phyloP scores from a whole-genome alignment of 53 echinoderm and acorn worm species.

The Holothuria leucospilota region DNA sequence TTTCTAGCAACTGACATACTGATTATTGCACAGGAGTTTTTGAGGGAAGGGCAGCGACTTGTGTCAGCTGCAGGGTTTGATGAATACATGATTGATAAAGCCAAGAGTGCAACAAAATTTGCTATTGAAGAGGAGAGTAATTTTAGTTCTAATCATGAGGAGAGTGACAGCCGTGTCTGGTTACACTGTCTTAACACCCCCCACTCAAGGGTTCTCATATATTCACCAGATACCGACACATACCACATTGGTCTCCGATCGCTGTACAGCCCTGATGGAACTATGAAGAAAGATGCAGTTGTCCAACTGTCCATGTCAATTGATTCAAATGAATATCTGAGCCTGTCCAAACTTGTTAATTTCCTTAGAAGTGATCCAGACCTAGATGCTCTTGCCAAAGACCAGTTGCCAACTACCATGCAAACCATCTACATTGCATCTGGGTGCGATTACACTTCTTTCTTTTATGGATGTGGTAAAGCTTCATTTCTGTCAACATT shows the following conservation, averaged over 20 bases:
- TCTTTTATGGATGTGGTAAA: conserved; percentile 37
- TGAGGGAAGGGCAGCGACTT: conserved; percentile 21
- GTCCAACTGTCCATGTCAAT: conserved; percentile 1
- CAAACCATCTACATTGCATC: conserved; percentile 29
- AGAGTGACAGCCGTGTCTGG: conserved; percentile 45
- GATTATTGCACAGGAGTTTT: neutral
- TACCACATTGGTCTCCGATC: conserved; percentile 41
- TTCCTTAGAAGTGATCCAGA: too few species aligned
- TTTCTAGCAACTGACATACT: neutral
- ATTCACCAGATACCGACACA: conserved; percentile 48
- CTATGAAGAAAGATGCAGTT: conserved; percentile 1
- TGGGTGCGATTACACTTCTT: conserved; percentile 45
- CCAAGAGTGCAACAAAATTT: too few species aligned
- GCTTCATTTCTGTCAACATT: conserved; percentile 28
- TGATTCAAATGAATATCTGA: conserved; percentile 21
- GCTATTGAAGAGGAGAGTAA: too few species aligned
- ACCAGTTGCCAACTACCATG: conserved; percentile 9
- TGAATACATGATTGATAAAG: conserved; percentile 19
- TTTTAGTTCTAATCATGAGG: conserved; percentile 32
- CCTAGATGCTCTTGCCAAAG: neutral
- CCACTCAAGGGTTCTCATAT: conserved; percentile 14
- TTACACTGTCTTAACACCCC: conserved; percentile 18
- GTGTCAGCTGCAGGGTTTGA: conserved; percentile 42
- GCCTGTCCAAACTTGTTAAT: too few species aligned
- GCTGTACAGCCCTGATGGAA: neutral